Percentiles rank a stretch among this genome's conserved stretches.
Evolutionary conservation across 2,888 invertebrate genomes (phyloP).

Genomic region (Drosophila niveifrons): DNA sequence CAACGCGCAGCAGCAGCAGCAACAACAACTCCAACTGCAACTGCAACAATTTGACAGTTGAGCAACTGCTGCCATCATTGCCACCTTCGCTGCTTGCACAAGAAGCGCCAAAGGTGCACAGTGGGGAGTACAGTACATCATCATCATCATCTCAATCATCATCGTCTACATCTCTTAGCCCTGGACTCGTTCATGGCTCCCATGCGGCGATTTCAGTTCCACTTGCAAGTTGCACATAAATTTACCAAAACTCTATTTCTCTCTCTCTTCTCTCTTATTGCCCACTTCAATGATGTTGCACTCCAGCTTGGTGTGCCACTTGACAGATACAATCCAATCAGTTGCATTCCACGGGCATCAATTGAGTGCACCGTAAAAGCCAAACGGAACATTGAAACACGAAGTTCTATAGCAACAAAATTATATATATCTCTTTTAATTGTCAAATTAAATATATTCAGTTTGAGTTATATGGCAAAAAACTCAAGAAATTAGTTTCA

Average conservation of each 20-base stretch:
- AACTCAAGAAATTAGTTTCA: too few relatives aligned
- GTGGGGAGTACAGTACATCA: constrained; percentile 61
- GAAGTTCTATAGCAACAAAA: not conserved
- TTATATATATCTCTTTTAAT: too few relatives aligned
- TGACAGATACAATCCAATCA: constrained; percentile 53
- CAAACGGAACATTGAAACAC: not conserved
- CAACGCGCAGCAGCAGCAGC: constrained; percentile 69
- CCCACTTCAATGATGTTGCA: constrained; percentile 11
- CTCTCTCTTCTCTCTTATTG: constrained; percentile 4
- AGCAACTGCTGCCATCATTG: constrained; percentile 84
- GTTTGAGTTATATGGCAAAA: too few relatives aligned
- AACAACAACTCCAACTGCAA: constrained; percentile 21
- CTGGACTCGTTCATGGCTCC: constrained; percentile 33
- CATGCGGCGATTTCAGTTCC: constrained; percentile 37
- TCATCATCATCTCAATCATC: constrained; percentile 13
- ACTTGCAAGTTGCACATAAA: constrained; percentile 42
- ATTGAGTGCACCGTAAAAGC: constrained; percentile 3
- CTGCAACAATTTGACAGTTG: constrained; percentile 75
- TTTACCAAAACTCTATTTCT: constrained; percentile 18
- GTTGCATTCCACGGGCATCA: constrained; percentile 19
- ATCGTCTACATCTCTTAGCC: constrained; percentile 2
- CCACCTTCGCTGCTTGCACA: constrained; percentile 58
- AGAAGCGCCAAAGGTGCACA: constrained; percentile 75
- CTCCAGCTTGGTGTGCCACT: constrained; percentile 31
- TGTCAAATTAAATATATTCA: too few relatives aligned